These are phyloP conservation scores for Orchesella flavescens DNA, from an alignment of 2,888 invertebrate genomes.

Conservation along the genomic window DNA sequence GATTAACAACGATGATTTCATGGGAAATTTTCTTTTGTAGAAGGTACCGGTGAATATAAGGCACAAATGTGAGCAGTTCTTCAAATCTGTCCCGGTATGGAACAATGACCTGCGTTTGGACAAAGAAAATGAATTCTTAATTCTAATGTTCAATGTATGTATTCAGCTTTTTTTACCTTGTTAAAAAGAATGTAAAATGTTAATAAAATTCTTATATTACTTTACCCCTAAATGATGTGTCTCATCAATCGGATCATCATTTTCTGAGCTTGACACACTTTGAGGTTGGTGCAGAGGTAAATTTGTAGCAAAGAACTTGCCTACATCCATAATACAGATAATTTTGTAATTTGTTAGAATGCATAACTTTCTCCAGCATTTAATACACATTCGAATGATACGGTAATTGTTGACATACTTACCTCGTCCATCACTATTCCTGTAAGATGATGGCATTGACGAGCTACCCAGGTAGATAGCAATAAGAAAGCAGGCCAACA, in stretches of 20 bases:
- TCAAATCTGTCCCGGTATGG: constrained; percentile 97
- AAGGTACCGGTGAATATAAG: constrained; percentile 90
- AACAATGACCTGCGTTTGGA: constrained; percentile 93
- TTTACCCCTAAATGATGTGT: constrained; percentile 59
- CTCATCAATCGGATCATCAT: constrained; percentile 2
- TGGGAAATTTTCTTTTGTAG: constrained; percentile 85
- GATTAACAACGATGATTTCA: constrained; percentile 93
- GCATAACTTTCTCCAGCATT: constrained; percentile 2
- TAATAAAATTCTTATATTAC: not conserved
- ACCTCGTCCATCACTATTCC: constrained; percentile 43
- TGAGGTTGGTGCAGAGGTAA: not conserved
- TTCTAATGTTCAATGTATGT: not conserved
- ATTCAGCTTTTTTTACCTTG: not conserved
- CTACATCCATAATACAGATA: constrained; percentile 11
- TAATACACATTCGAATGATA: not conserved
- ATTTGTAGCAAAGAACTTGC: constrained; percentile 55
- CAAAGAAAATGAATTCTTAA: constrained; percentile 71
- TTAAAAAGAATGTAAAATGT: not conserved
- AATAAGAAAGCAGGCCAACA: constrained; percentile 62
- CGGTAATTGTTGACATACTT: not conserved
- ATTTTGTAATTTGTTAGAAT: not conserved
- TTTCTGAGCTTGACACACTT: not conserved
- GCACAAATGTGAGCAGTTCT: constrained; percentile 93
- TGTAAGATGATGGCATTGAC: constrained; percentile 27
- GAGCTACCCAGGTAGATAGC: constrained; percentile 66